phyloP scores from a whole-genome alignment of 2,888 invertebrate species.

The Pachycephus smyrnensis region DNA sequence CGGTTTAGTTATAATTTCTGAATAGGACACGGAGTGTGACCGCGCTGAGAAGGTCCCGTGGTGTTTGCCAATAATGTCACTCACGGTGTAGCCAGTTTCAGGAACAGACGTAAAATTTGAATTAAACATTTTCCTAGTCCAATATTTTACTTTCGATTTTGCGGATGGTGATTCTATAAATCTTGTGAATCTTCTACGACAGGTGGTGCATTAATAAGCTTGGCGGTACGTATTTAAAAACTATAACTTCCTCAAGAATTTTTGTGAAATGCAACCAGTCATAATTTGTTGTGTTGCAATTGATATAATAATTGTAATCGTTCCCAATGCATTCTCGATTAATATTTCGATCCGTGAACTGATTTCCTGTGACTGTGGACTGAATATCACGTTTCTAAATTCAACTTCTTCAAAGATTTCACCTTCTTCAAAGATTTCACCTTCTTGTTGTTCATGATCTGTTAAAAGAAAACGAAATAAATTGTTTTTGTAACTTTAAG shows the following conservation, averaged over 20 bases:
- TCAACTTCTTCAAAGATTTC: neutral
- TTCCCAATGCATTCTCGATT: neutral
- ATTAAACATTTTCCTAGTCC: neutral
- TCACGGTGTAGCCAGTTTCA: neutral
- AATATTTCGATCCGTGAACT: neutral
- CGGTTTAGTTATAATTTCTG: neutral
- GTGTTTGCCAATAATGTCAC: neutral
- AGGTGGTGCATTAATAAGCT: neutral
- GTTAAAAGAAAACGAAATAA: neutral
- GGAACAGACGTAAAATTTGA: neutral
- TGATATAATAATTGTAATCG: neutral
- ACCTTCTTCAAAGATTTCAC: neutral
- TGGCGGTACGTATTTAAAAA: neutral
- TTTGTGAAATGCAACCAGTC: neutral
- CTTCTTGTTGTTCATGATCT: neutral
- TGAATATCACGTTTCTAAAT: neutral
- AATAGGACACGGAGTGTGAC: neutral
- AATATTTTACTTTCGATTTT: neutral
- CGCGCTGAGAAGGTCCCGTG: neutral
- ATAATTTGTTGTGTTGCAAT: neutral
- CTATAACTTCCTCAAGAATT: neutral
- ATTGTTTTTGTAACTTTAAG: neutral
- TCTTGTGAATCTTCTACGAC: neutral
- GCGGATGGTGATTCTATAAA: neutral
- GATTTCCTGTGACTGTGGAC: neutral